These are phyloP conservation scores for Halocaridina rubra DNA, from an alignment of 2,888 invertebrate species.

Conservation along the genomic window DNA sequence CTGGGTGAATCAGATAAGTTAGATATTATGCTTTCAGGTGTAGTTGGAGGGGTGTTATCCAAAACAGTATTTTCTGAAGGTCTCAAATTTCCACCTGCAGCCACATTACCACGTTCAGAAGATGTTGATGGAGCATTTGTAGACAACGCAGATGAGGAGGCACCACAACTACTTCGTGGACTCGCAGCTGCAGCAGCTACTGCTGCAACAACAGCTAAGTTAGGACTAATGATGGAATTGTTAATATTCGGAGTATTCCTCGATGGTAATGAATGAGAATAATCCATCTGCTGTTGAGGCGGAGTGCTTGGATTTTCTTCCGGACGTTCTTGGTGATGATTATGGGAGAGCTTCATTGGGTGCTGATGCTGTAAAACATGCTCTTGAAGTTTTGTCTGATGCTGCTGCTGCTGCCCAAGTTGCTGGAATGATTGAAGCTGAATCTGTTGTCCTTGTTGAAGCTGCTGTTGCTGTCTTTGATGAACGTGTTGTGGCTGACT, in stretches of 20 bases:
- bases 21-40: constrained; percentile 57
- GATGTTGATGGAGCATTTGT: constrained; percentile 9
- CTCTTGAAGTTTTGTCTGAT: neutral
- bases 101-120: neutral
- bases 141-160: neutral
- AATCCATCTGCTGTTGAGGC: neutral
- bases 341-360: neutral
- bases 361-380: constrained; percentile 9
- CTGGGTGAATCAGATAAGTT: constrained; percentile 56
- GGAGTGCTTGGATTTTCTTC: constrained; percentile 4
- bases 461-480: neutral
- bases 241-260: neutral
- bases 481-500: neutral
- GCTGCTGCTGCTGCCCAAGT: neutral
- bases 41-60: constrained; percentile 57
- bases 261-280: neutral
- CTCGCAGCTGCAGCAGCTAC: neutral
- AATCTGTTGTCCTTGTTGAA: neutral
- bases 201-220: constrained; percentile 3
- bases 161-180: neutral
- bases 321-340: constrained; percentile 17
- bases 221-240: neutral
- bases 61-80: constrained; percentile 30
- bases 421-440: neutral
- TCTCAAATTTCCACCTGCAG: neutral